phyloP scores from a whole-genome alignment of 1,140 invertebrate genomes.

The Globodera ellingtonae region DNA sequence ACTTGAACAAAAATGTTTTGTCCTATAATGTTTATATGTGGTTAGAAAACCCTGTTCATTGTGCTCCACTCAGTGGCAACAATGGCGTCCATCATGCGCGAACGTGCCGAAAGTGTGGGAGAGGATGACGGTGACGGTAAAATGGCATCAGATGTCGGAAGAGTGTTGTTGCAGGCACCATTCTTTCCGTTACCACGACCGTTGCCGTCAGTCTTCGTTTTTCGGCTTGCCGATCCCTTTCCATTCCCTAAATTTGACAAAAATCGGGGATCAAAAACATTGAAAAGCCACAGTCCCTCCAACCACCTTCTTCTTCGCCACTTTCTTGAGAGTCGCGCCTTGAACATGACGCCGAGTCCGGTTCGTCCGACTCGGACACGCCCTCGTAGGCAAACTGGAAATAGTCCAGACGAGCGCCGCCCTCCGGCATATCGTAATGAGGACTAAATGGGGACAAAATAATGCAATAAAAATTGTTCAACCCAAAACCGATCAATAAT shows the following conservation, averaged over 20 bases:
- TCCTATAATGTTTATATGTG: background rate
- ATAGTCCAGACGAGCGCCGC: constrained; percentile 31
- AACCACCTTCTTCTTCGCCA: constrained; percentile 67
- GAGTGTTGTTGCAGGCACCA: background rate
- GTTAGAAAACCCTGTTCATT: background rate
- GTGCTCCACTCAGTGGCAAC: background rate
- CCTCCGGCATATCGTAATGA: constrained; percentile 38
- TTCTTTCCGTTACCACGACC: too few relatives aligned
- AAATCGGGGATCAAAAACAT: too few relatives aligned
- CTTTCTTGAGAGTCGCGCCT: constrained; percentile 42
- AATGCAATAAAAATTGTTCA: background rate
- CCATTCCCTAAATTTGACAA: background rate
- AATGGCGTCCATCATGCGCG: constrained; percentile 2
- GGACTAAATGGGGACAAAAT: constrained; percentile 35
- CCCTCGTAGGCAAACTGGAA: constrained; percentile 51
- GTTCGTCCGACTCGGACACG: constrained; percentile 48
- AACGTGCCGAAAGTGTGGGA: background rate
- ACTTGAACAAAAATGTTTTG: background rate
- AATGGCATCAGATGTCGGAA: background rate
- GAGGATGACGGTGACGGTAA: background rate
- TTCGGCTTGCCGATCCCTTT: background rate
- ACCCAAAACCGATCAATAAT: constrained; percentile 3
- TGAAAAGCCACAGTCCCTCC: background rate
- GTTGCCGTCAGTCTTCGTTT: constrained; percentile 6
- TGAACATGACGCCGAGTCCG: constrained; percentile 37